Evolutionary conservation across 1,140 invertebrate species (phyloP), one percentile per base, ranked within the genome.

Genomic region (Danaus melanippus): DNA sequence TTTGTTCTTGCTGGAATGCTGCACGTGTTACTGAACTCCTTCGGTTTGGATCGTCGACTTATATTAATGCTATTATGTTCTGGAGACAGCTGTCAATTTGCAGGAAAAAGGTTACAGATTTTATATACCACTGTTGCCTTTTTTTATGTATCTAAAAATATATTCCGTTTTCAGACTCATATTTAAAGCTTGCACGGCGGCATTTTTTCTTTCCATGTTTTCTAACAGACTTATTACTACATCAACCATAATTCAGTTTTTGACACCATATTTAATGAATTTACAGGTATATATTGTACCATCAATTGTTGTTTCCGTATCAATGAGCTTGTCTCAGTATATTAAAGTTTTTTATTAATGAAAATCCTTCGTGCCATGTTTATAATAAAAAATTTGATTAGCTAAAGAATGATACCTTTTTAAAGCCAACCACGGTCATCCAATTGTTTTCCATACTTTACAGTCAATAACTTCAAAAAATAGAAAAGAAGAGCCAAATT

Each of bases 131-230:
- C 21, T 32, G 21, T 15, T 15, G 1, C 15, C 21, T 32, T 49
- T 50, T 46, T 57, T 43, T 41, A 49, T 52, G 17, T 6, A 17
- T 44, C 15, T 45, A 21, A 44, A 49, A 50, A 40, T 40, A 53
- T 39, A 43, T 56, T 49, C 46, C 12, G 58, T 49, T 77, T 76
- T 49, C 65, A 82, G 79, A 53, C 51, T 82, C n/a, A 50, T 82
- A 7, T 69, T 71, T 10, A 82, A 77, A 62, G 67, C 65, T 8
- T 67, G 66, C 49, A 62, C 65, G 9, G 77, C 79, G 0, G 67
- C 79, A 5, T 82, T 74, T 52, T 63, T 79, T 32, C 39, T 76
- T 5, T 79, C 77, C 3, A 76, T 74, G 57, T 56, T 79, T 51
- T 55, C 65, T 21, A 79, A 69, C 39, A 64, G 73, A 46, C 56